Percentiles rank a stretch among this genome's conserved stretches.
Evolutionary conservation across 2,113 vertebrate genomes (phyloP).

Genomic region (Ornithorhynchus anatinus): DNA sequence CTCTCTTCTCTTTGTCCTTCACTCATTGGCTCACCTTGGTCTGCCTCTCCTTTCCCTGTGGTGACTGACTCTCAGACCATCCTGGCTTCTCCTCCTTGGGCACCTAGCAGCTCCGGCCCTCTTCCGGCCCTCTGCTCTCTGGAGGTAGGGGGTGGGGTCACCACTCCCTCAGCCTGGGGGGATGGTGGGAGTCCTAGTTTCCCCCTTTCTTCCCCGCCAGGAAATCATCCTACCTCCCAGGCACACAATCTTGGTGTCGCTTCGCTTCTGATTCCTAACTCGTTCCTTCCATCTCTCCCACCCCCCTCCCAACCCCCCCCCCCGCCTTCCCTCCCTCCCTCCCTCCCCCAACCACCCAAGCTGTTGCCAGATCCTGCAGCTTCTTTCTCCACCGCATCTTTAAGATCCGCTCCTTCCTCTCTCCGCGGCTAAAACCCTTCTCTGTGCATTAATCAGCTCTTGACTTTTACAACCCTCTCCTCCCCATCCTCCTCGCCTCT

Average conservation of each 20-base stretch:
- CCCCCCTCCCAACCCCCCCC: neutral
- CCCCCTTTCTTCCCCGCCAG: no score
- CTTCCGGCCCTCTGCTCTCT: neutral
- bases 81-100: neutral
- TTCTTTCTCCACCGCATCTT: slow-evolving; percentile 13
- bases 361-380: slow-evolving; percentile 2
- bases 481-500: neutral
- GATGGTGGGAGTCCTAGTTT: no score
- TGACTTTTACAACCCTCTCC: slow-evolving; percentile 42
- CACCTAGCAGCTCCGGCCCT: neutral
- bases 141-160: no score
- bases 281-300: neutral
- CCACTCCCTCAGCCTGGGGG: no score
- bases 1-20: neutral
- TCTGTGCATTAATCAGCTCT: slow-evolving; percentile 57
- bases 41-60: neutral
- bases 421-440: slow-evolving; percentile 19
- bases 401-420: slow-evolving; percentile 28
- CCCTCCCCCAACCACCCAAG: neutral
- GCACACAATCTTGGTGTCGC: no score
- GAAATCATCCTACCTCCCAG: no score
- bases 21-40: neutral
- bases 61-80: no score
- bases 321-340: neutral
- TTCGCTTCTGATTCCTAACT: no score